Base-by-base conservation (phyloP, 2,888 invertebrate species). In the Drosophila peninsularis region DNA sequence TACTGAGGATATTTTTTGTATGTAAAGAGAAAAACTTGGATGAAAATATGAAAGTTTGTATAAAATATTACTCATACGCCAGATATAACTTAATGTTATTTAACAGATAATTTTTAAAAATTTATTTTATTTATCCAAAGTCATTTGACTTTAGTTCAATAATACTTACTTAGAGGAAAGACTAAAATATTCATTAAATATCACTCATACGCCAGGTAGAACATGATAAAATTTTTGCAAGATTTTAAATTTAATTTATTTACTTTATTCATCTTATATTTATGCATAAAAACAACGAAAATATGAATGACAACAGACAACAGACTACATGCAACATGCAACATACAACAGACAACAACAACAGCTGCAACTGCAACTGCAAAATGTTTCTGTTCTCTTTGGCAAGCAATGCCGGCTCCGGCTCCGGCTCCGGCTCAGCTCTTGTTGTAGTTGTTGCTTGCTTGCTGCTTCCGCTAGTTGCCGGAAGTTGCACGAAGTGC, bases 401-500 rank as follows among this genome's bases (percentile, higher is more conserved):
- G 58, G 79, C 66, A 49, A 24, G 37, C 63, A 53, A 54, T 37
- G 57, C 47, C 53, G 45, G 63, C 63, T 44, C 21, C 37, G 32
- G 39, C 57, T 44, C 30, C 37, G 44, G 4, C 47, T 55, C 36
- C 45, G 30, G 10, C 36, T 56, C 44, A 56, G 55, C 49, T 21
- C 56, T 54, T 50, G 56, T 39, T 57, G 65, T 45, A 62, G 61
- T 55, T 57, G 71, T 63, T 62, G 61, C 54, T 45, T 72, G 54
- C 53, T 61, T 62, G 57, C 63, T 71, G 78, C 74, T 71, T 76
- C 71, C 77, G 78, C 42, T 55, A 65, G 66, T 82, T 75, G 65
- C 78, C 84, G 79, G 84, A 80, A 69, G 81, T 80, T 64, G 66
- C 69, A 83, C 81, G 69, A 77, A 57, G 62, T 69, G 75, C 80